Base-by-base conservation (phyloP, 2,113 vertebrate genomes). In the Gorsachius goisagi region DNA sequence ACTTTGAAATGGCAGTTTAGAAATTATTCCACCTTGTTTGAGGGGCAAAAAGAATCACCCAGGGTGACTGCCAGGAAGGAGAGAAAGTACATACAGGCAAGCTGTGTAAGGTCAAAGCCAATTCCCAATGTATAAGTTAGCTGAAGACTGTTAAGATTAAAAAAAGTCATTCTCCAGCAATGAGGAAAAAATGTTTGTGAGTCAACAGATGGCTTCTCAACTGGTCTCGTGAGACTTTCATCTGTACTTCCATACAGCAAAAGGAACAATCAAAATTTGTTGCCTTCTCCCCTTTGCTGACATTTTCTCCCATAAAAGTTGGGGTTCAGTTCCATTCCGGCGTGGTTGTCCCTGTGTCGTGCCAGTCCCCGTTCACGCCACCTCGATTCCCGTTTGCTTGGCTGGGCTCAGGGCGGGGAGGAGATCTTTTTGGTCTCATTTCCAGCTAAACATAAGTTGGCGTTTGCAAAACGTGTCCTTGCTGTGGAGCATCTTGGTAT, bases 371-470 rank as follows among this genome's bases (percentile, higher is more conserved):
- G 9, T 10, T 39, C 27, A 5, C 22, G 3, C 3, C 3, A 5
- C 15, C 41, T 8, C 12, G 3, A 3, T 6, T 44, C 59, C 2
- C 0, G 4, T 17, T 5, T 8, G 35, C 33, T n/a, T 12, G 5
- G 28, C 4, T 8, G 5, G 37, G 62, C 52, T 58, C 52, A 9
- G 37, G 47, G 5, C 12, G 39, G 71, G 47, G 17, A 13, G 6
- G 32, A 35, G 37, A 12, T 15, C 22, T 32, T 32, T 14, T 41
- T 7, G 66, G 37, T n/a, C 35, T 11, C 8, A 0, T 47, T 44
- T 45, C 35, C 7, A 5, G 49, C 6, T 24, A 56, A 62, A 39
- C 4, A 1, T 13, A 39, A 16, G 15, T 5, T 63, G 66, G 49
- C 10, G 6, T 41, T 68, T 44, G 37, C 45, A 52, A 52, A 60